Evolutionary conservation across 2,113 vertebrate species (phyloP).

Genomic region (Candoia aspera): DNA sequence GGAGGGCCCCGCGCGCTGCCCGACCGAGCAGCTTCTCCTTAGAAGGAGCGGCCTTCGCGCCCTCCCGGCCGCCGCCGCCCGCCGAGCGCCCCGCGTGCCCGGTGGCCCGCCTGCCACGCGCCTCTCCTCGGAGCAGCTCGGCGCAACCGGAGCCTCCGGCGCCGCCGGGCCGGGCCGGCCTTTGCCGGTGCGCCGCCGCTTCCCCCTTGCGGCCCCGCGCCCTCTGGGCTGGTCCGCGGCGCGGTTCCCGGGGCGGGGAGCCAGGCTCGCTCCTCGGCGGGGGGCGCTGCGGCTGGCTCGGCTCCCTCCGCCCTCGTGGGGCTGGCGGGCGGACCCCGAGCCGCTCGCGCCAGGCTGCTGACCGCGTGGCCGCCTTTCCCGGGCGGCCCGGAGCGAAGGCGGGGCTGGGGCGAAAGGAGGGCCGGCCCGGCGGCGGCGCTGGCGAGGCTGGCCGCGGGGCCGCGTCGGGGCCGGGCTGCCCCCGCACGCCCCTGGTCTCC

Average conservation of each 20-base stretch:
- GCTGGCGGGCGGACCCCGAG: background rate
- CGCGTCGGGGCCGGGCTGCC: too few species aligned
- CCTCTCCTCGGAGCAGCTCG: too few species aligned
- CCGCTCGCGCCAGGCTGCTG: background rate
- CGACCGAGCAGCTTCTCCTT: background rate
- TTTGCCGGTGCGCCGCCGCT: too few species aligned
- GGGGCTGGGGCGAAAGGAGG: too few species aligned
- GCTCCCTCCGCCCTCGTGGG: background rate
- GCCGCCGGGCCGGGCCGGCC: too few species aligned
- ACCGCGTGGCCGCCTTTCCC: background rate
- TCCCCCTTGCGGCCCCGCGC: background rate
- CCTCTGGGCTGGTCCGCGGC: background rate
- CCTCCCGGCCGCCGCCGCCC: background rate
- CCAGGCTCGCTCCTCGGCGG: background rate
- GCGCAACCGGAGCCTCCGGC: background rate
- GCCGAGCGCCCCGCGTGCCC: too few species aligned
- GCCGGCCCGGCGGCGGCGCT: too few species aligned
- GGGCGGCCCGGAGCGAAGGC: too few species aligned
- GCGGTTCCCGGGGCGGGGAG: background rate
- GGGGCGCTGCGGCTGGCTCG: background rate
- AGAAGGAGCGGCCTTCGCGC: background rate
- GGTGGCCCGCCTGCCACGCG: too few species aligned
- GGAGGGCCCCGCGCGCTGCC: too few species aligned
- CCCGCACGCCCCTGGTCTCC: too few species aligned
- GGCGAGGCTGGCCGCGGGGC: too few species aligned